These are phyloP conservation scores for Mesoligia furuncula DNA, from an alignment of 2,888 invertebrate species.

Conservation along the genomic window DNA sequence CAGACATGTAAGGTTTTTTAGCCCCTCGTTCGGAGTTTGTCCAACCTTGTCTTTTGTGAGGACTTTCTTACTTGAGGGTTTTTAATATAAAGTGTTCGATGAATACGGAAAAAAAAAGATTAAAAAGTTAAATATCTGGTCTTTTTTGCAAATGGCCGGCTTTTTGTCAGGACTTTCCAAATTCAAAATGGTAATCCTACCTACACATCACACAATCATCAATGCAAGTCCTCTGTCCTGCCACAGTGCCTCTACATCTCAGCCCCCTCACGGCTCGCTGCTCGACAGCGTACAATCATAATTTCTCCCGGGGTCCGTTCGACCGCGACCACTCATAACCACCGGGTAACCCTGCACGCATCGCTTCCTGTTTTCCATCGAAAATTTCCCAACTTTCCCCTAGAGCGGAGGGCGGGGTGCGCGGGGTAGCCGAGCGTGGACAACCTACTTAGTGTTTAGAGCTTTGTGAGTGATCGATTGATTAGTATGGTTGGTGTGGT, in stretches of 20 bases:
- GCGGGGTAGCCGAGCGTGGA: conserved; percentile 37
- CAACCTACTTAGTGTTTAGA: conserved; percentile 25
- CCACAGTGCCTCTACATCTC: not conserved
- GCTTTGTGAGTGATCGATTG: conserved; percentile 14
- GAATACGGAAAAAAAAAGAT: too few relatives aligned
- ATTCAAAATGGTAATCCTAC: not conserved
- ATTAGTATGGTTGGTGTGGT: not conserved
- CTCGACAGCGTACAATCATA: conserved; percentile 40
- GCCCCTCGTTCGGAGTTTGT: too few relatives aligned
- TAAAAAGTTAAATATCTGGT: too few relatives aligned
- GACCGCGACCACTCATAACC: conserved; percentile 50
- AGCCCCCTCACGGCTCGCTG: conserved; percentile 43
- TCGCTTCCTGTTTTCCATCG: conserved; percentile 65
- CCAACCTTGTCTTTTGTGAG: too few relatives aligned
- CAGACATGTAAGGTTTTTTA: too few relatives aligned
- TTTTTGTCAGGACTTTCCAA: not conserved
- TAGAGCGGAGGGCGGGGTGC: not conserved
- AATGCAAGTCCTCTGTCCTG: too few relatives aligned
- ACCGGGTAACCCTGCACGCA: conserved; percentile 57
- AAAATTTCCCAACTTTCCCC: conserved; percentile 64
- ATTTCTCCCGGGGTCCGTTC: conserved; percentile 49
- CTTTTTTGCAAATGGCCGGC: too few relatives aligned
- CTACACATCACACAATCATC: not conserved
- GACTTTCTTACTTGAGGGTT: too few relatives aligned
- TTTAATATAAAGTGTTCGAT: too few relatives aligned